Evolutionary conservation across 1,140 invertebrate genomes (phyloP).

Genomic region (Euwallacea fornicatus): DNA sequence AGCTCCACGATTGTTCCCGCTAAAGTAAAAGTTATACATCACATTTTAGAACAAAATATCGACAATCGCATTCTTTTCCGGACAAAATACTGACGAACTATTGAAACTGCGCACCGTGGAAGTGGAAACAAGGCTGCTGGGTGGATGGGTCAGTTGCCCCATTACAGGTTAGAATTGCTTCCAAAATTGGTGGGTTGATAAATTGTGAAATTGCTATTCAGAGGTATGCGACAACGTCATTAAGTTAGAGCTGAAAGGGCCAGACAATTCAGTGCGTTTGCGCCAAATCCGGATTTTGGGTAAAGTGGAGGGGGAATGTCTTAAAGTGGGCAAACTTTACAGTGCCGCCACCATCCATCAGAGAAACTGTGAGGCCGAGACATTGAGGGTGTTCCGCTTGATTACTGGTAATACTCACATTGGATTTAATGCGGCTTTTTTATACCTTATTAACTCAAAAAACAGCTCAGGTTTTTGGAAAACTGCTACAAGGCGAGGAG

Average conservation of each 20-base stretch:
- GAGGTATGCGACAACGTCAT: conserved; percentile 57
- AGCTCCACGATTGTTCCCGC: conserved; percentile 43
- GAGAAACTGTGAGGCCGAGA: conserved; percentile 88
- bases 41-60: conserved; percentile 83
- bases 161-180: conserved; percentile 61
- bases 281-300: conserved; percentile 76
- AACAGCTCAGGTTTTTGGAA: conserved; percentile 86
- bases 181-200: not conserved
- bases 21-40: not conserved
- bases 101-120: conserved; percentile 78
- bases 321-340: conserved; percentile 58
- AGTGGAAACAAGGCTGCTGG: conserved; percentile 73
- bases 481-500: conserved; percentile 70
- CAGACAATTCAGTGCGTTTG: conserved; percentile 85
- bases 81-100: conserved; percentile 77
- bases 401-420: conserved; percentile 62
- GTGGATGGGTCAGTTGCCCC: conserved; percentile 85
- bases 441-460: not conserved
- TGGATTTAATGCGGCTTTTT: not conserved
- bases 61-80: conserved; percentile 78
- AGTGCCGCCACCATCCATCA: conserved; percentile 68
- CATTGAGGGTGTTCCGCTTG: conserved; percentile 88
- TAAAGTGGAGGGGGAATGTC: conserved; percentile 58
- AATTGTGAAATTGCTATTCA: not conserved
- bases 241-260: conserved; percentile 85